phyloP scores from a whole-genome alignment of 2,888 invertebrate species.

The Ellobium chinense region DNA sequence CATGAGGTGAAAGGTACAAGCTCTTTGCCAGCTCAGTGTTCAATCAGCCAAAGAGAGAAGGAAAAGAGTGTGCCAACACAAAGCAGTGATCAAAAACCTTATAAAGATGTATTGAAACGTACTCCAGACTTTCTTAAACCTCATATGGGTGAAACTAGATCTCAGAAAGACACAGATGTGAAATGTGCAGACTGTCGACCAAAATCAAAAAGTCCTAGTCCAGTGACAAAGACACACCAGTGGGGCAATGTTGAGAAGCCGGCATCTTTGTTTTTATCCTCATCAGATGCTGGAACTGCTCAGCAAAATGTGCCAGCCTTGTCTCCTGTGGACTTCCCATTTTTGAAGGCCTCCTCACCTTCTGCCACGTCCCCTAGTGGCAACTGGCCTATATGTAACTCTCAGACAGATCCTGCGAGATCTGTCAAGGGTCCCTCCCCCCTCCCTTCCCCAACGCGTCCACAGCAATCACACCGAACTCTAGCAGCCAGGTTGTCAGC shows the following conservation, averaged over 20 bases:
- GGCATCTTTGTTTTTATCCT: neutral
- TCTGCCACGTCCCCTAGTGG: neutral
- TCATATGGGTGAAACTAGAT: no score
- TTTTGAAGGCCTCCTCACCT: neutral
- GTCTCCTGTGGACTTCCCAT: slow-evolving; percentile 1
- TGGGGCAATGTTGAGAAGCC: neutral
- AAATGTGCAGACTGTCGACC: neutral
- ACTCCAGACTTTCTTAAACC: no score
- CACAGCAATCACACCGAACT: neutral
- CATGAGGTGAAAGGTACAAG: no score
- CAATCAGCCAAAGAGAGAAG: no score
- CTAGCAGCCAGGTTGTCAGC: neutral
- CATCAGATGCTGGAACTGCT: neutral
- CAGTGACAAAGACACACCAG: neutral
- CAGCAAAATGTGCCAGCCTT: neutral
- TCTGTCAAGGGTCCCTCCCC: neutral
- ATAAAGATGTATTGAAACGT: no score
- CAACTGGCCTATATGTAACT: neutral
- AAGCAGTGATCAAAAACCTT: no score
- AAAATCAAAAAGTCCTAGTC: neutral
- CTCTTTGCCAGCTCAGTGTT: no score
- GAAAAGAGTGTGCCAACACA: no score
- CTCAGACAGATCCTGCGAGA: neutral
- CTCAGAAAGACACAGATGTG: neutral
- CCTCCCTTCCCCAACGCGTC: neutral